Conservation (phyloP, 2,113 vertebrate genomes). For the Nematolebias whitei region DNA sequence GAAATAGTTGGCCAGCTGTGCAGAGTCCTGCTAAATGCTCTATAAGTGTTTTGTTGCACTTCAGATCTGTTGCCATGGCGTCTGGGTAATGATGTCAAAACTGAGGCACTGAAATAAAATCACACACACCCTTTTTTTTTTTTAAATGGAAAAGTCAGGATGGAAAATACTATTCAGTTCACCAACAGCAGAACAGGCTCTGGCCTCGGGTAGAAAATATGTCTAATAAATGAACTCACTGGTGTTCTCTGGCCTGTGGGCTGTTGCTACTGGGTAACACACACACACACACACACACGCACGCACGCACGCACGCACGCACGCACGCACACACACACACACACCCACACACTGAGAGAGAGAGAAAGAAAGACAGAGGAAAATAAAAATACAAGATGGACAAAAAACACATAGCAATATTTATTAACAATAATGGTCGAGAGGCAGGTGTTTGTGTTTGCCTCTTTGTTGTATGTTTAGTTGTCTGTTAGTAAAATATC, state of each 20-base stretch:
- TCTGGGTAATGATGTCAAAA: constrained; percentile 71
- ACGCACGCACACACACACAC: too few relatives aligned
- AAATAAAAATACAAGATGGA: constrained; percentile 6
- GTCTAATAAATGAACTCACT: constrained; percentile 31
- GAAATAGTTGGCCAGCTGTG: constrained; percentile 63
- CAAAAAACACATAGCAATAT: background rate
- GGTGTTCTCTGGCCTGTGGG: constrained; percentile 10
- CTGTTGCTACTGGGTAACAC: constrained; percentile 11
- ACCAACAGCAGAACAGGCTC: constrained; percentile 31
- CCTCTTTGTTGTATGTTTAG: too few relatives aligned
- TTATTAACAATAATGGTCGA: too few relatives aligned
- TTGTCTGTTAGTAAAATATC: too few relatives aligned
- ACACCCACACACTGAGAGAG: too few relatives aligned
- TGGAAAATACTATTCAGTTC: constrained; percentile 67
- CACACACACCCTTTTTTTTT: constrained; percentile 36
- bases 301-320: too few relatives aligned
- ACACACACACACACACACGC: background rate
- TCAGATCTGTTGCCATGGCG: constrained; percentile 68
- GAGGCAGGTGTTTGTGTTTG: too few relatives aligned
- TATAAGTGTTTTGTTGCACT: constrained; percentile 70
- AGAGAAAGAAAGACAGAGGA: background rate
- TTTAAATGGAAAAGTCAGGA: constrained; percentile 38
- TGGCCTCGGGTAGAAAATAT: constrained; percentile 32
- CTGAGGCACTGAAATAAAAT: constrained; percentile 52
- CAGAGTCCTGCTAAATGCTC: constrained; percentile 46